Evolutionary conservation across 1,140 invertebrate species (phyloP).

Genomic region (Plectrocnemia conspersa): DNA sequence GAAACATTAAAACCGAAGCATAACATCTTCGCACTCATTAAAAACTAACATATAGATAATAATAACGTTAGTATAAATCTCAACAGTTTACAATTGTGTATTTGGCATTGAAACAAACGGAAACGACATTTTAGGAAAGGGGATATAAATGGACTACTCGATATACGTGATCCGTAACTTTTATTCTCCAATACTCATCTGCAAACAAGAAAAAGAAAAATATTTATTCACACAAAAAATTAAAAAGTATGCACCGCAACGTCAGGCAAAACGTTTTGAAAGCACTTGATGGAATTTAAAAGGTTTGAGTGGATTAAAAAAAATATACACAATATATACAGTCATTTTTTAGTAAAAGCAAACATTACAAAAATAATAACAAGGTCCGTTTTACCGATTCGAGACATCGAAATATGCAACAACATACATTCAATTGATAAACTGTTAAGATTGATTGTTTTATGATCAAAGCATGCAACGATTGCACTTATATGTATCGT

Average conservation of each 20-base stretch:
- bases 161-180: neutral
- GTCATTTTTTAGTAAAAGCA: too few relatives aligned
- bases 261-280: neutral
- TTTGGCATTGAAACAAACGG: slow-evolving; percentile 17
- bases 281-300: slow-evolving; percentile 6
- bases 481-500: neutral
- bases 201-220: slow-evolving; percentile 34
- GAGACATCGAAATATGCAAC: neutral
- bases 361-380: too few relatives aligned
- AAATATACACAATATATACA: too few relatives aligned
- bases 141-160: slow-evolving; percentile 3
- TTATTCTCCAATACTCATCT: slow-evolving; percentile 29
- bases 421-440: slow-evolving; percentile 7
- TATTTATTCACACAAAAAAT: slow-evolving; percentile 25
- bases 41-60: neutral
- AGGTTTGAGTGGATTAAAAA: neutral
- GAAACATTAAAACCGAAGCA: neutral
- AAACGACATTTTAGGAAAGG: slow-evolving; percentile 4
- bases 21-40: neutral
- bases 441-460: neutral
- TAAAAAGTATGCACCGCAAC: neutral
- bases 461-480: neutral
- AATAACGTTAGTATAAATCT: slow-evolving; percentile 1
- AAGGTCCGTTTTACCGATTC: neutral
- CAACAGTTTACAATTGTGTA: slow-evolving; percentile 20